Evolutionary conservation across 2,888 invertebrate genomes (phyloP), one percentile per base, ranked within the genome.

Genomic region (Ennomos quercinarius): DNA sequence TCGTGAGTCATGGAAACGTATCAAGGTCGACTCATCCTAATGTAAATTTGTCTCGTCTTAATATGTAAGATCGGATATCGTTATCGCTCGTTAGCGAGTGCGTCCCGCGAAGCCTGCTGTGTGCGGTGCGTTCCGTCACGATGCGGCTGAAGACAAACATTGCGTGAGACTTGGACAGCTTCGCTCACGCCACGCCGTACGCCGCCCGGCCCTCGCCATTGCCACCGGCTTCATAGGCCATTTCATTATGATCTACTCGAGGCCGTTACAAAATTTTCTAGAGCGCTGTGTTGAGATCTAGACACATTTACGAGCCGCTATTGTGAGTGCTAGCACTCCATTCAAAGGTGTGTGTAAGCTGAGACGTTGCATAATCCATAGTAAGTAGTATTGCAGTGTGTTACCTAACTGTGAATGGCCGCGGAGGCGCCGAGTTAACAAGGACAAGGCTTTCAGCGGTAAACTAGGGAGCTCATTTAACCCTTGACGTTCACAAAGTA

Each of bases 1-100:
- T 57, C 61, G 60, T 68, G 67, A 71, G 52, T 71, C 67, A 71
- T 58, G 68, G 64, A 67, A 67, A 66, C 37, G 64, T 76, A 76
- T 74, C 78, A 83, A 84, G 84, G 84, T 72, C 81, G 72, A 64
- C 73, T 80, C 76, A 82, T 83, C 81, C 80, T 71, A 78, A 78
- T 71, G 80, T 78, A 87, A 87, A 89, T 86, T 86, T 85, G 85
- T 79, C 72, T 73, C 73, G 74, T 81, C 78, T 87, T 80, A 83
- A 76, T 80, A 82, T 86, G 80, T 86, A 81, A 83, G 78, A 74
- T 77, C 66, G 83, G 83, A 80, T 83, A 78, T 77, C 72, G 78
- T 84, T 83, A 83, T 85, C 83, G 49, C 53, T 53, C 40, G 44
- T 48, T 53, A 72, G 50, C 51, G 55, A 68, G 68, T 36, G 38